These are phyloP conservation scores for Drepanosiphum platanoidis DNA, from an alignment of 2,888 invertebrate species.

Conservation along the genomic window DNA sequence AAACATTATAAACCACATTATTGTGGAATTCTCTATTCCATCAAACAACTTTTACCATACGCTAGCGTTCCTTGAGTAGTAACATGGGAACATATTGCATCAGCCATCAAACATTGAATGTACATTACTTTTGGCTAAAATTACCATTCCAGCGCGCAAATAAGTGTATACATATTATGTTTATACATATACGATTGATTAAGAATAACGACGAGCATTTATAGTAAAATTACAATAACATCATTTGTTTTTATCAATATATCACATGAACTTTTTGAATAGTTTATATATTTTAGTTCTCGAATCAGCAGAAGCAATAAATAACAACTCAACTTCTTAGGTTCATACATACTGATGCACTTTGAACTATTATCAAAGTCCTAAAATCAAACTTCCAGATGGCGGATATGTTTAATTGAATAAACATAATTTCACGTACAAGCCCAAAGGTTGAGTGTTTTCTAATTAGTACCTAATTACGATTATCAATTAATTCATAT, in stretches of 20 bases:
- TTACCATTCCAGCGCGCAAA: too few relatives aligned
- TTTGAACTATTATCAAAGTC: neutral
- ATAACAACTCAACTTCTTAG: neutral
- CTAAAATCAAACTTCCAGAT: neutral
- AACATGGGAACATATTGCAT: constrained; percentile 7
- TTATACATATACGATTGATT: too few relatives aligned
- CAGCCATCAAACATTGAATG: neutral
- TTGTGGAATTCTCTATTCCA: neutral
- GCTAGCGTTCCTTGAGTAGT: neutral
- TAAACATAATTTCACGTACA: neutral
- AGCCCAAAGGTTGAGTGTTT: neutral
- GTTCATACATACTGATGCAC: neutral
- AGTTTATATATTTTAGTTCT: neutral
- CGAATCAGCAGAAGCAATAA: neutral
- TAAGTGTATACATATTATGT: neutral
- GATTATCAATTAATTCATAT: neutral
- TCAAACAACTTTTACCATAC: constrained; percentile 21
- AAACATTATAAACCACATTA: neutral
- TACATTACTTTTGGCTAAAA: too few relatives aligned
- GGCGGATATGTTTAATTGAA: neutral
- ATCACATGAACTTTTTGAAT: neutral
- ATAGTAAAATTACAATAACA: too few relatives aligned
- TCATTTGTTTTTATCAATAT: neutral
- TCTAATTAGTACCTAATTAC: neutral
- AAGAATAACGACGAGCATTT: too few relatives aligned